These are phyloP conservation scores for Drosophila orena DNA, from an alignment of 1,140 invertebrate species.

Conservation along the genomic window DNA sequence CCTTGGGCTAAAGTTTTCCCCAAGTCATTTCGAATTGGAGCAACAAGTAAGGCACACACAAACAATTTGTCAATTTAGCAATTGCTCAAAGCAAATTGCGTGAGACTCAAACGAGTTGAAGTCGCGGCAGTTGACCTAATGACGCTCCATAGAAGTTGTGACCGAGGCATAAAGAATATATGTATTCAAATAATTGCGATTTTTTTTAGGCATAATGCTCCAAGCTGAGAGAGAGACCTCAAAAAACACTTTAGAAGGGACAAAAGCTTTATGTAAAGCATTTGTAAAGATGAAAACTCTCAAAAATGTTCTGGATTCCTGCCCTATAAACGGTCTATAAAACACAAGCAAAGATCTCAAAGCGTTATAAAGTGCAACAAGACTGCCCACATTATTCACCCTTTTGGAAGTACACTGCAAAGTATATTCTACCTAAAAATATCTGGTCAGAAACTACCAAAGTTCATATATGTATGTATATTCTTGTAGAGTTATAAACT, in stretches of 20 bases:
- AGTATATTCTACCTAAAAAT: neutral
- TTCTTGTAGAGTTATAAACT: neutral
- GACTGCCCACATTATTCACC: neutral
- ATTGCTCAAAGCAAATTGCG: constrained; percentile 67
- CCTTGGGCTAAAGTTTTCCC: constrained; percentile 1
- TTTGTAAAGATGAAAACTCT: neutral
- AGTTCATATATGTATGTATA: too few species aligned
- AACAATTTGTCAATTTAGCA: constrained; percentile 58
- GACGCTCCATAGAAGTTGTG: constrained; percentile 9
- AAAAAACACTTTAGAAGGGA: neutral
- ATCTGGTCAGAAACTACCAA: neutral
- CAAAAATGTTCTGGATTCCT: neutral
- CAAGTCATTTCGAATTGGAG: constrained; percentile 30
- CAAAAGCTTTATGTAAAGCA: too few species aligned
- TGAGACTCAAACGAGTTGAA: constrained; percentile 53
- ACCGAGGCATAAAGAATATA: neutral
- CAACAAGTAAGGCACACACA: constrained; percentile 28
- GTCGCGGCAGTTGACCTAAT: constrained; percentile 36
- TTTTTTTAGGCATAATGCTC: constrained; percentile 1
- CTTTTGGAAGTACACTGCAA: neutral
- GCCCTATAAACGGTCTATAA: neutral
- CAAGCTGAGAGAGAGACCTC: neutral
- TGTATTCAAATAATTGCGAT: constrained; percentile 10
- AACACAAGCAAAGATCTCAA: neutral
- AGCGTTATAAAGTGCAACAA: constrained; percentile 10